Conservation (phyloP, 1,140 invertebrate genomes). For the Drosophila ananassae region DNA sequence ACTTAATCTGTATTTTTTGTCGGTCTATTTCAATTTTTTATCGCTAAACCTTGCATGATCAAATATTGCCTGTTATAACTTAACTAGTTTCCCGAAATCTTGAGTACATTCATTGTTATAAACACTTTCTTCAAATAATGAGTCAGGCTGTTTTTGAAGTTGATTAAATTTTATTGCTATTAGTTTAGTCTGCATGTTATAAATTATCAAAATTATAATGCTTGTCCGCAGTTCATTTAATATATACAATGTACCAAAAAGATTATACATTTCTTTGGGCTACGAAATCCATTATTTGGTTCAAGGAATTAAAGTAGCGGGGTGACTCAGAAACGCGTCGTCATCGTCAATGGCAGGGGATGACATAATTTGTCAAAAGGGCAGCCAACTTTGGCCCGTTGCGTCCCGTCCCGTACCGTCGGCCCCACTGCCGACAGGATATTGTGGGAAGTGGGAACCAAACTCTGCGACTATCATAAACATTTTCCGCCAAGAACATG, state of each 20-base stretch:
- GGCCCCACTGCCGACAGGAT: slow-evolving; percentile 13
- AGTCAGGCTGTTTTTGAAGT: not conserved
- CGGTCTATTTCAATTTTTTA: not conserved
- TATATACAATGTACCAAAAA: not conserved
- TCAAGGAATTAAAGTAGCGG: slow-evolving; percentile 10
- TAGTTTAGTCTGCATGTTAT: not conserved
- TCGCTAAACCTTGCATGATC: slow-evolving; percentile 11
- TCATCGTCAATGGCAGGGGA: slow-evolving; percentile 48
- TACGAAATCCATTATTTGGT: not conserved
- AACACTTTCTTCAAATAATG: not conserved
- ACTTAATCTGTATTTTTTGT: not conserved
- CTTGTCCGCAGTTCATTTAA: not conserved
- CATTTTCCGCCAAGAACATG: slow-evolving; percentile 46
- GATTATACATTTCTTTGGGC: not conserved
- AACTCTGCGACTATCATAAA: slow-evolving; percentile 32
- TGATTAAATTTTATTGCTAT: not conserved
- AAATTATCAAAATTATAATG: not conserved
- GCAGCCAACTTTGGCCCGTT: slow-evolving; percentile 1
- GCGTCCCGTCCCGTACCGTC: slow-evolving; percentile 9
- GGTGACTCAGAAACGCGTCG: slow-evolving; percentile 34
- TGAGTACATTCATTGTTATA: not conserved
- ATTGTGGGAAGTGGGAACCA: slow-evolving; percentile 15
- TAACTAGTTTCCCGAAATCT: not conserved
- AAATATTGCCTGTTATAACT: not conserved
- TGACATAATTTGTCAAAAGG: slow-evolving; percentile 65